Base-by-base conservation (phyloP, 2,888 invertebrate genomes). In the Ceriagrion tenellum region DNA sequence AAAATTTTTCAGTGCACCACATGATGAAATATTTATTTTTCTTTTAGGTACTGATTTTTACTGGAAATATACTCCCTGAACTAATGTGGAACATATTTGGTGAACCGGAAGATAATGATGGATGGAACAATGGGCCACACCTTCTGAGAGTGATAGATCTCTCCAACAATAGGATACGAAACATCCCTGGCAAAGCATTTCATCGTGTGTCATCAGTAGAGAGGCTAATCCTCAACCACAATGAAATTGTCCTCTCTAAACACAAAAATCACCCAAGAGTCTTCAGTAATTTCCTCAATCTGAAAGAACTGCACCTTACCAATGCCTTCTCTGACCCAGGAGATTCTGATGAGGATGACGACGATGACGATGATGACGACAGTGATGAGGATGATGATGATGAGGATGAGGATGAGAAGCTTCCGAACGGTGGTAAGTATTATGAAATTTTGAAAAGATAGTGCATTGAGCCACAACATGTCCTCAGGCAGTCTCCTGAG, bases 61-160 rank as follows among this genome's bases (percentile, higher is more conserved):
- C 97, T 2, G 98, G 98, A 23, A 98, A 98, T 96, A 96, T 97
- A 96, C 97, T 98, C 40, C 96, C 97, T 12, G 97, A 97, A 95
- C 96, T 98, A 90, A 98, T 98, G 4, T 97, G 97, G 97, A 98
- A 98, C 96, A 97, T 98, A 0, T 98, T 98, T 96, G 98, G 98
- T 0, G 97, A 97, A 69, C 35, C 55, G n/a, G 95, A 91, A n/a
- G 95, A 95, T 55, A 40, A 40, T 10, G 69, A 40, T 69, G 93
- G 93, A 69, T 47, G 47, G 47, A 47, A 47, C 47, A 47, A 47
- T 47, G 47, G 47, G 47, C 30, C 74, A 0, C 90, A 30, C 20
- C 97, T 97, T 56, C 96, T 98, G 91, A 97, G 97, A 95, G 97
- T 98, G 10, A 98, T 98, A 89, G 98, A 98, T 96, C 98, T 98